These are phyloP conservation scores for Protophormia terraenovae DNA, from an alignment of 2,888 invertebrate genomes.

Conservation along the genomic window DNA sequence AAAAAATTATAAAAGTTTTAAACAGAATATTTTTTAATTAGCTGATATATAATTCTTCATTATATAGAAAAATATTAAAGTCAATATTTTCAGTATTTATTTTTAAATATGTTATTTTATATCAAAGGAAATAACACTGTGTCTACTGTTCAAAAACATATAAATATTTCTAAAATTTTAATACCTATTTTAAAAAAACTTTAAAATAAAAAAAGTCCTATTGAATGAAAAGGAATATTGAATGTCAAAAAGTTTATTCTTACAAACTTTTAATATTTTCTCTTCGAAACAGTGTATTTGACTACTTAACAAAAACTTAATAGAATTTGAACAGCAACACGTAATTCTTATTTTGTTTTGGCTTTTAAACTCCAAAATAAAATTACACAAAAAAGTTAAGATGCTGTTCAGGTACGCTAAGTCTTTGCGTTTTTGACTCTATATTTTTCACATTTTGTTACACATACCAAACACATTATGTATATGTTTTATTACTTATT, in stretches of 20 bases:
- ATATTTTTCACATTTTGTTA: conserved; percentile 53
- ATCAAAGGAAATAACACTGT: no score
- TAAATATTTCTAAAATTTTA: no score
- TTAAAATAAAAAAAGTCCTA: no score
- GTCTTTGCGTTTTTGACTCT: conserved; percentile 25
- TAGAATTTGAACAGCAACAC: conserved; percentile 34
- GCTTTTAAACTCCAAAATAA: conserved; percentile 1
- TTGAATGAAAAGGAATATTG: no score
- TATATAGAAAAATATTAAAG: no score
- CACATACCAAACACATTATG: conserved; percentile 48
- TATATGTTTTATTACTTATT: conserved; percentile 49
- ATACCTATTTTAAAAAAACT: no score
- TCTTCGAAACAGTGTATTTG: conserved; percentile 9
- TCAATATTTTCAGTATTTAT: no score
- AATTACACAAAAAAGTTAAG: conserved; percentile 22
- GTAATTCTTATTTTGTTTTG: conserved; percentile 36
- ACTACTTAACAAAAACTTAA: background rate
- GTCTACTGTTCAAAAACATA: no score
- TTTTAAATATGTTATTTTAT: no score
- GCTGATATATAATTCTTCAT: no score
- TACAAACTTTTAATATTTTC: background rate
- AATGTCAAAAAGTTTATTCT: background rate
- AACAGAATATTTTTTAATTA: no score
- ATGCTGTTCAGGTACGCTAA: conserved; percentile 55
- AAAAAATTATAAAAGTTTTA: no score